phyloP scores from a whole-genome alignment of 2,113 vertebrate genomes.

The Catharus minimus region DNA sequence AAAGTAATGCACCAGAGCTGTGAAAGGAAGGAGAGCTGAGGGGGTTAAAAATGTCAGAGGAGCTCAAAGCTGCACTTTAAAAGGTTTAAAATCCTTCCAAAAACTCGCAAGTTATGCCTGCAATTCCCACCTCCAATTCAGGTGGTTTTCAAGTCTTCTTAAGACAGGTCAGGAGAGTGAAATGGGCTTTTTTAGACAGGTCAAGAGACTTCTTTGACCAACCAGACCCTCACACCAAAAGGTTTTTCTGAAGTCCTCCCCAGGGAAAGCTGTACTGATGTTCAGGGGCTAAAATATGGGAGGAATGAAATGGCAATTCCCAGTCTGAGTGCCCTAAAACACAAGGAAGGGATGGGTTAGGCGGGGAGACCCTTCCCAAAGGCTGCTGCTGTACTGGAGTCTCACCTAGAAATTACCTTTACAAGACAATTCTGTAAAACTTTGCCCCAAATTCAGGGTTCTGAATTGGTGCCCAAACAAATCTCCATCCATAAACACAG shows the following conservation, averaged over 20 bases:
- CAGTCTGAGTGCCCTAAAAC: not conserved
- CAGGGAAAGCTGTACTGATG: not conserved
- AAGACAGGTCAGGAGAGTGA: not conserved
- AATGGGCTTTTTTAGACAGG: not conserved
- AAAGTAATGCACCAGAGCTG: not conserved
- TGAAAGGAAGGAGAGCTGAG: not conserved
- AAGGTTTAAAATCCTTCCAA: not conserved
- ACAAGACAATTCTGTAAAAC: not conserved
- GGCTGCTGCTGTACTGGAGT: no score
- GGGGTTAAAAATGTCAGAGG: not conserved
- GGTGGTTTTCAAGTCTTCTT: not conserved
- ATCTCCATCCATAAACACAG: not conserved
- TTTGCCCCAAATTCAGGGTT: not conserved
- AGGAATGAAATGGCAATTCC: not conserved
- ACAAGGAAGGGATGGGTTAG: rapidly evolving
- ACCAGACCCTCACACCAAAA: not conserved
- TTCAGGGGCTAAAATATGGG: not conserved
- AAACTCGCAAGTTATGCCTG: not conserved
- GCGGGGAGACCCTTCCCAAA: not conserved
- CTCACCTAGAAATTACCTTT: not conserved
- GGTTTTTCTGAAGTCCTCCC: not conserved
- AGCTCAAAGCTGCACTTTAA: not conserved
- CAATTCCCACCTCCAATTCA: not conserved
- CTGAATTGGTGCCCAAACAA: not conserved
- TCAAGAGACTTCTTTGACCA: not conserved